Evolutionary conservation across 2,888 invertebrate genomes (phyloP).

Genomic region (Sphinx pinastri): DNA sequence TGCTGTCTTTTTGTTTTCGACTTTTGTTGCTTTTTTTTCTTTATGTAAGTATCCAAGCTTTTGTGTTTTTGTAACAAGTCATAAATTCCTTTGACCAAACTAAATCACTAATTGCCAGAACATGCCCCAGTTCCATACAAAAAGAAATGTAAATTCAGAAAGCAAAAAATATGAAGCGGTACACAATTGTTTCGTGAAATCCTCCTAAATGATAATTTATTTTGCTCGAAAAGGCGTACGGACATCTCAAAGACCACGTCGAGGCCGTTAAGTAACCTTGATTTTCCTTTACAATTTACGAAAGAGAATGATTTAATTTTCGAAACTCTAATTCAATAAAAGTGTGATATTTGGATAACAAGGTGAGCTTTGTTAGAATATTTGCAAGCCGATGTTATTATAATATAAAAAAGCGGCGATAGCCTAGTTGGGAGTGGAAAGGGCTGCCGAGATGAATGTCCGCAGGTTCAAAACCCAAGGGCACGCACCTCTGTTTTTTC

Average conservation of each 20-base stretch:
- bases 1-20: too few relatives aligned
- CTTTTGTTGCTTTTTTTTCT: too few relatives aligned
- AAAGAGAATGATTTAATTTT: constrained; percentile 19
- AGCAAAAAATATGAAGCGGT: not conserved
- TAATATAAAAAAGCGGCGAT: too few relatives aligned
- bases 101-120: not conserved
- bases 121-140: not conserved
- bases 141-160: not conserved
- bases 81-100: not conserved
- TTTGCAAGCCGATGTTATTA: not conserved
- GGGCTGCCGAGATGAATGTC: too few relatives aligned
- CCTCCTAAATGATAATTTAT: constrained; percentile 25
- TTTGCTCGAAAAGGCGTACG: constrained; percentile 6
- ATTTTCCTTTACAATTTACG: constrained; percentile 25
- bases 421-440: too few relatives aligned
- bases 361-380: not conserved
- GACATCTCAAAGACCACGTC: constrained; percentile 18
- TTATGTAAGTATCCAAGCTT: too few relatives aligned
- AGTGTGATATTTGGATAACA: not conserved
- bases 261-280: constrained; percentile 21
- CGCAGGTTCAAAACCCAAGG: too few relatives aligned
- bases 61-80: too few relatives aligned
- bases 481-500: too few relatives aligned
- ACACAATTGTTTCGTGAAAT: constrained; percentile 11
- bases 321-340: constrained; percentile 12